phyloP scores from a whole-genome alignment of 1,140 invertebrate genomes.

The Diploscapter pachys region DNA sequence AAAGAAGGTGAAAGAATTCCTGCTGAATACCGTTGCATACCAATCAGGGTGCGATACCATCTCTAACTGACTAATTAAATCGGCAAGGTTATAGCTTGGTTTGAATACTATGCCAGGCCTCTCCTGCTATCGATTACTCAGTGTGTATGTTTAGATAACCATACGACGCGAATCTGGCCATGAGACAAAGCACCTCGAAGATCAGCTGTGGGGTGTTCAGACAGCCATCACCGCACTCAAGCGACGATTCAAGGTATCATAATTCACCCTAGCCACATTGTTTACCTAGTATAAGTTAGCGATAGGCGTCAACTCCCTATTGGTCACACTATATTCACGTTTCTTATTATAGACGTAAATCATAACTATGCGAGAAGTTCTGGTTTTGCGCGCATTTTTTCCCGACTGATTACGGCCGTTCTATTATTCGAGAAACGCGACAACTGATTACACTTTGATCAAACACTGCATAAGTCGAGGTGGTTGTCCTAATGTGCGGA shows the following conservation, averaged over 20 bases:
- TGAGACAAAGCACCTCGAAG: constrained; percentile 8
- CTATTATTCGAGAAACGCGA: no score
- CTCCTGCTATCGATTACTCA: neutral
- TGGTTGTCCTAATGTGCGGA: no score
- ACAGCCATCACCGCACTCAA: constrained; percentile 30
- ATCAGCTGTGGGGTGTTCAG: constrained; percentile 36
- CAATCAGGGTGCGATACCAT: no score
- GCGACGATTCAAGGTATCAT: constrained; percentile 20
- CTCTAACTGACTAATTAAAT: neutral
- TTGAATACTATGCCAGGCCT: neutral
- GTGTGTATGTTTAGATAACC: constrained; percentile 15
- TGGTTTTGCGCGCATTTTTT: no score
- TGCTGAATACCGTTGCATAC: no score
- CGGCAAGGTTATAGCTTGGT: neutral
- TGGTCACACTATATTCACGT: neutral
- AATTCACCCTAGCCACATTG: neutral
- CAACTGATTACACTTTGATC: no score
- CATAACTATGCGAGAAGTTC: neutral
- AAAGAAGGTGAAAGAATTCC: no score
- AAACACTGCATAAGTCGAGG: no score
- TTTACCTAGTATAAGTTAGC: neutral
- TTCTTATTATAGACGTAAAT: neutral
- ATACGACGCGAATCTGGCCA: constrained; percentile 7
- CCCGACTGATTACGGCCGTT: no score
- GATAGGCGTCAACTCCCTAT: neutral